A percentile compares a stretch with the other conserved stretches of the same genome.
phyloP scores from a whole-genome alignment of 2,888 invertebrate genomes.

The Oscheius myriophilus region DNA sequence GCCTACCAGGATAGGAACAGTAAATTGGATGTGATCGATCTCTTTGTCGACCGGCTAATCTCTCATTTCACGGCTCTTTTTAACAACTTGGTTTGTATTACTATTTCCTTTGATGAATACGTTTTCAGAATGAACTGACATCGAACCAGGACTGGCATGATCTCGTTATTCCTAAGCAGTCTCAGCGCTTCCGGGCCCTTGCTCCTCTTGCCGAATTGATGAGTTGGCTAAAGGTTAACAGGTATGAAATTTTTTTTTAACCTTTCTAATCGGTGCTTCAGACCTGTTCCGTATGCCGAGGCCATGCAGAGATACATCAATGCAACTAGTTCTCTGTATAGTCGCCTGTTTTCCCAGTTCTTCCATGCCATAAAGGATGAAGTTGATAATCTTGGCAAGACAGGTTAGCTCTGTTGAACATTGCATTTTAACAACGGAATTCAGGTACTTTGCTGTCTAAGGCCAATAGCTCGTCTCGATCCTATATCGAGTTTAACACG shows the following conservation, averaged over 20 bases:
- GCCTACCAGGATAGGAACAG: constrained; percentile 54
- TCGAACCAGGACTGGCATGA: constrained; percentile 68
- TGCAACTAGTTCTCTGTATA: constrained; percentile 58
- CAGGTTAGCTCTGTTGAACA: too few species aligned
- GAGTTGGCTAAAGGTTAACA: constrained; percentile 55
- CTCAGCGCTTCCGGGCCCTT: constrained; percentile 85
- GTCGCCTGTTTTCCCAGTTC: constrained; percentile 59
- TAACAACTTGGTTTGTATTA: constrained; percentile 82
- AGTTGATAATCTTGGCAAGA: constrained; percentile 33
- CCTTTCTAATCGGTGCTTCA: constrained; percentile 76
- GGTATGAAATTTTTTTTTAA: constrained; percentile 5
- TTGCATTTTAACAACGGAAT: too few species aligned
- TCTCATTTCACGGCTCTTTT: constrained; percentile 93
- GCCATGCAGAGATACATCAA: constrained; percentile 62
- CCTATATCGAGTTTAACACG: neutral
- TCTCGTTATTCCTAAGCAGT: constrained; percentile 81
- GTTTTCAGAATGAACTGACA: constrained; percentile 58
- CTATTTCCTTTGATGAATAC: neutral
- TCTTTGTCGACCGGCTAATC: constrained; percentile 84
- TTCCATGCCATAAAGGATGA: constrained; percentile 46
- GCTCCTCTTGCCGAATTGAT: constrained; percentile 74
- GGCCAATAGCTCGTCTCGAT: neutral
- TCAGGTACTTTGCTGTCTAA: constrained; percentile 5
- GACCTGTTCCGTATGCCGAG: constrained; percentile 71
- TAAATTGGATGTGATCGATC: constrained; percentile 80